Evolutionary conservation across 2,113 vertebrate species (phyloP).

Genomic region (Cisticola juncidis): DNA sequence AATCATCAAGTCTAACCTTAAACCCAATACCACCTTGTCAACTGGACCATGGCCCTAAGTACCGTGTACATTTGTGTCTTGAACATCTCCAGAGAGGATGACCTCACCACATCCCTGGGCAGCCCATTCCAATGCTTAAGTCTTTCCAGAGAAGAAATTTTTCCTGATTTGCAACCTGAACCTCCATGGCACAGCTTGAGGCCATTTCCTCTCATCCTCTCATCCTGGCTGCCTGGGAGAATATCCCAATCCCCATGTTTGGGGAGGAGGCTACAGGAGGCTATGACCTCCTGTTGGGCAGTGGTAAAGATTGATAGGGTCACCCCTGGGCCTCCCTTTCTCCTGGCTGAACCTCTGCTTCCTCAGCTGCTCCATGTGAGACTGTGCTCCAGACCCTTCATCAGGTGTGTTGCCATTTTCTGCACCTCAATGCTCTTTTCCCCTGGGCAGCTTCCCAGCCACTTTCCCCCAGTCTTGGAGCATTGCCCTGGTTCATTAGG

Average conservation of each 20-base stretch:
- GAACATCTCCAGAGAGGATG: not conserved
- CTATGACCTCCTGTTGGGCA: not conserved
- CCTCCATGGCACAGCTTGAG: not conserved
- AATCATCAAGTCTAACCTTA: not conserved
- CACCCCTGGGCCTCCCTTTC: not conserved
- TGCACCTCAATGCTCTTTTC: not conserved
- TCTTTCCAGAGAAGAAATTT: not conserved
- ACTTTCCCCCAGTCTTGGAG: not conserved
- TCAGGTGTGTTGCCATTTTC: not conserved
- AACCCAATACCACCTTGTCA: not conserved
- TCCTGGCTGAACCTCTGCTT: not conserved
- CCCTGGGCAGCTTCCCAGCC: not conserved
- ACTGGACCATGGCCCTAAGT: not conserved
- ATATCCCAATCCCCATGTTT: fast-evolving
- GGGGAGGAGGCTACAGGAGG: too few relatives aligned
- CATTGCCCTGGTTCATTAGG: not conserved
- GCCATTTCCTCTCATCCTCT: not conserved
- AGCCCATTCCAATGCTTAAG: not conserved
- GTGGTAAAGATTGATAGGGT: not conserved
- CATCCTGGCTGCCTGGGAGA: fast-evolving
- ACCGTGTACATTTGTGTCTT: fast-evolving
- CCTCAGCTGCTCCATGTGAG: not conserved
- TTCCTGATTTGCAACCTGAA: not conserved
- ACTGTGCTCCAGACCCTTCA: not conserved
- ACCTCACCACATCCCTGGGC: not conserved